phyloP scores from a whole-genome alignment of 2,113 vertebrate species.

The Gymnarchus niloticus region DNA sequence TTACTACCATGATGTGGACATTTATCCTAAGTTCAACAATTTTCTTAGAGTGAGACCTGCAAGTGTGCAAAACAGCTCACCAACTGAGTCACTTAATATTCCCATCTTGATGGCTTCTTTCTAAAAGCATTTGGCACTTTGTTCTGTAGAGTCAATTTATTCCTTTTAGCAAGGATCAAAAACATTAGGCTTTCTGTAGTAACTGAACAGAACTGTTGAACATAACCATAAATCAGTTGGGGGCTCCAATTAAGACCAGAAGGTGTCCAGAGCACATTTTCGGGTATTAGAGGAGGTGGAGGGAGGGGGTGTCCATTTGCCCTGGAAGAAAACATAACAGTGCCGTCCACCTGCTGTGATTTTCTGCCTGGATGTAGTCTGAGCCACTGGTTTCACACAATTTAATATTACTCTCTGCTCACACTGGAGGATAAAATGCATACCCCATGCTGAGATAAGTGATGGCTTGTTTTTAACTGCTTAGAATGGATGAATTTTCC shows the following conservation, averaged over 20 bases:
- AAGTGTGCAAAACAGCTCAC: background rate
- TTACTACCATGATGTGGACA: background rate
- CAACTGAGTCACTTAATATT: background rate
- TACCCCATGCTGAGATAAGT: conserved; percentile 15
- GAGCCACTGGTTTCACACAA: background rate
- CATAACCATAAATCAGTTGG: background rate
- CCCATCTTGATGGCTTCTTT: background rate
- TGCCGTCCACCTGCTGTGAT: background rate
- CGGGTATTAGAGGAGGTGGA: background rate
- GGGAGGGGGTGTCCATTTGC: background rate
- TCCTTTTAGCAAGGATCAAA: background rate
- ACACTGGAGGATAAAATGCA: background rate
- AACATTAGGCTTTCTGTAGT: background rate
- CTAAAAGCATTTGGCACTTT: background rate
- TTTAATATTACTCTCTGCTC: background rate
- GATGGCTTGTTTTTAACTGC: background rate
- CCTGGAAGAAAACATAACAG: background rate
- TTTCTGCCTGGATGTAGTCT: background rate
- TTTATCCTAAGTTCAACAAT: background rate
- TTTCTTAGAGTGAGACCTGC: background rate
- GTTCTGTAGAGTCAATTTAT: background rate
- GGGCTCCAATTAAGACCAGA: background rate
- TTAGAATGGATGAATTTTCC: background rate
- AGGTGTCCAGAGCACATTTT: background rate
- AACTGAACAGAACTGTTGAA: background rate